A percentile compares a stretch with the other conserved stretches of the same genome.
These are phyloP conservation scores for Mesoligia furuncula DNA, from an alignment of 2,888 invertebrate species.

Conservation along the genomic window DNA sequence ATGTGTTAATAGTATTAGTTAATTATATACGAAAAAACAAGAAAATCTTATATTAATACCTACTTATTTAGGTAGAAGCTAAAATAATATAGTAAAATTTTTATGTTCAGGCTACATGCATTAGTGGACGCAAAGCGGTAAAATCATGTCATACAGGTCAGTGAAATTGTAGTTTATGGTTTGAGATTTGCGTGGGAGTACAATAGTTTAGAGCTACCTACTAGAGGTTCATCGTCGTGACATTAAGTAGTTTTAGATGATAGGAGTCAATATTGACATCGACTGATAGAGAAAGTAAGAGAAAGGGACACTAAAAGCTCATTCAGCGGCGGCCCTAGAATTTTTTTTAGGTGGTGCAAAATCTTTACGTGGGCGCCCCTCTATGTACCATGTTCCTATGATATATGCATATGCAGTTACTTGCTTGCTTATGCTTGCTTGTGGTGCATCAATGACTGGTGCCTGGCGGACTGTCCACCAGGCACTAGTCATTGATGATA, in stretches of 20 bases:
- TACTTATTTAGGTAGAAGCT: conserved; percentile 8
- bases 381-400: too few relatives aligned
- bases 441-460: too few relatives aligned
- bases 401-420: too few relatives aligned
- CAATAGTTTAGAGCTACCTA: conserved; percentile 61
- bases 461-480: too few relatives aligned
- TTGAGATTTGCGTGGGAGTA: conserved; percentile 78
- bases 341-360: too few relatives aligned
- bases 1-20: not conserved
- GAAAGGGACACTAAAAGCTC: conserved; percentile 71
- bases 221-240: conserved; percentile 38
- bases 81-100: conserved; percentile 30
- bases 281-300: conserved; percentile 82
- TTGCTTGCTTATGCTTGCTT: too few relatives aligned
- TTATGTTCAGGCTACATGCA: conserved; percentile 69
- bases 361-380: too few relatives aligned
- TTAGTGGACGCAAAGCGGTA: conserved; percentile 61
- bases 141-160: conserved; percentile 74
- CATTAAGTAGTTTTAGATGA: conserved; percentile 78
- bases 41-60: not conserved
- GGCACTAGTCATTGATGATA: too few relatives aligned
- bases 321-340: too few relatives aligned
- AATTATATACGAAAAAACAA: not conserved
- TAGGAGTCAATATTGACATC: conserved; percentile 75
- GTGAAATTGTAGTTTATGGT: conserved; percentile 45